A percentile compares a stretch with the other conserved stretches of the same genome.
phyloP scores from a whole-genome alignment of 1,140 invertebrate genomes.

The Subanguina moxae region DNA sequence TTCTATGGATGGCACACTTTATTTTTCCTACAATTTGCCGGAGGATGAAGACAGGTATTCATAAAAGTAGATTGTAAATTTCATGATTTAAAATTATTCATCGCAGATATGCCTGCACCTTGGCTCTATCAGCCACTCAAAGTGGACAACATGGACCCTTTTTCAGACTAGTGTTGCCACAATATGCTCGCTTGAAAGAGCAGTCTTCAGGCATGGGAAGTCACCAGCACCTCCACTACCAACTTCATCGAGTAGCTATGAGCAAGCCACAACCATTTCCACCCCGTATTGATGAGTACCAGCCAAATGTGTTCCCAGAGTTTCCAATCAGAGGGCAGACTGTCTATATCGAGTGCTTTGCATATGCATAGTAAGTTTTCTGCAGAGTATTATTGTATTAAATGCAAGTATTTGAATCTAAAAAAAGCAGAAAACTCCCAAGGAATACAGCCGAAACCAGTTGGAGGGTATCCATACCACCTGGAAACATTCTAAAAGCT shows the following conservation, averaged over 20 bases:
- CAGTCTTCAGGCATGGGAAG: background rate
- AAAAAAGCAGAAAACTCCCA: too few species aligned
- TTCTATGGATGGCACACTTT: slow-evolving; percentile 47
- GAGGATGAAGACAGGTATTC: slow-evolving; percentile 40
- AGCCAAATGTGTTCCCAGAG: slow-evolving; percentile 45
- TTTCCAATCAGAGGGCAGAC: slow-evolving; percentile 42
- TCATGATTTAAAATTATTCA: slow-evolving; percentile 1
- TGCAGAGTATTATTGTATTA: too few species aligned
- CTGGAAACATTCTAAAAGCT: too few species aligned
- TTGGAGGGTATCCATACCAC: too few species aligned
- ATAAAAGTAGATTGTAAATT: background rate
- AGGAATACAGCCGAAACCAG: too few species aligned
- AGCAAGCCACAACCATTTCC: slow-evolving; percentile 31
- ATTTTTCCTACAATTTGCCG: slow-evolving; percentile 42
- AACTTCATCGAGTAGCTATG: background rate
- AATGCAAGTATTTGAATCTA: too few species aligned
- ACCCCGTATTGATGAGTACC: slow-evolving; percentile 43
- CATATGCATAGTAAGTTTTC: slow-evolving; percentile 45
- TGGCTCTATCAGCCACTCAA: slow-evolving; percentile 33
- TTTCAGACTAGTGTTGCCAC: slow-evolving; percentile 38
- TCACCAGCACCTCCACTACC: background rate
- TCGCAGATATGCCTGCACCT: slow-evolving; percentile 42
- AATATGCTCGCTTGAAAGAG: slow-evolving; percentile 5
- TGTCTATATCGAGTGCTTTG: slow-evolving; percentile 43
- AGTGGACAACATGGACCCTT: slow-evolving; percentile 44